These are phyloP conservation scores for Antechinus stuartii DNA, from an alignment of 2,113 vertebrate genomes.

Conservation along the genomic window DNA sequence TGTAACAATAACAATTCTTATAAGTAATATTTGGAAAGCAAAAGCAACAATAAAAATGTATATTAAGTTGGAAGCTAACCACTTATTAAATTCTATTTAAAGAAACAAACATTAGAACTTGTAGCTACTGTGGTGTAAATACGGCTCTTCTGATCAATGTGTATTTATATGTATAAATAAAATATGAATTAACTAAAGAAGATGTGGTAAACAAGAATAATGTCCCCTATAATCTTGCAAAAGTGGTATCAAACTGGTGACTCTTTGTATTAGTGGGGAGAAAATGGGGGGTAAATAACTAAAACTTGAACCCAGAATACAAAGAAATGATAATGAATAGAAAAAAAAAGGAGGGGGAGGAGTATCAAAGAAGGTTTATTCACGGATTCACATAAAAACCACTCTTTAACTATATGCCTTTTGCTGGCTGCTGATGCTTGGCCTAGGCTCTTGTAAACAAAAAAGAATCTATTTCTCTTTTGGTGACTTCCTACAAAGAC, in stretches of 20 bases:
- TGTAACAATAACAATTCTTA: not conserved
- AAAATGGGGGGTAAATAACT: not conserved
- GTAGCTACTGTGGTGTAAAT: not conserved
- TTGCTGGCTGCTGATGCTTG: not conserved
- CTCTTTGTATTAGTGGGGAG: too few relatives aligned
- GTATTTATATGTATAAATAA: not conserved
- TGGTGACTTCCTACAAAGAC: not conserved
- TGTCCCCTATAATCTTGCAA: not conserved
- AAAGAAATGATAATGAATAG: not conserved
- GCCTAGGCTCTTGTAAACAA: not conserved
- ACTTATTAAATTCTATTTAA: not conserved
- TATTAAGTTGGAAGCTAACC: not conserved
- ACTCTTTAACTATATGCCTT: not conserved
- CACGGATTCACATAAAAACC: not conserved
- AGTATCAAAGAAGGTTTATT: not conserved
- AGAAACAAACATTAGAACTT: not conserved
- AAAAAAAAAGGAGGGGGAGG: not conserved
- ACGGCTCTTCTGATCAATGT: not conserved
- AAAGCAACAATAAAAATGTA: not conserved
- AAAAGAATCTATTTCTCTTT: not conserved
- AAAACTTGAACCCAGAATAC: not conserved
- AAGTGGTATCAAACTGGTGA: too few relatives aligned
- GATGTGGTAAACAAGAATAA: not conserved
- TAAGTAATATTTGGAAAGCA: not conserved
- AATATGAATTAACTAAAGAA: not conserved